Conservation (phyloP, 2,113 vertebrate species). For the Ceyx margarethae region DNA sequence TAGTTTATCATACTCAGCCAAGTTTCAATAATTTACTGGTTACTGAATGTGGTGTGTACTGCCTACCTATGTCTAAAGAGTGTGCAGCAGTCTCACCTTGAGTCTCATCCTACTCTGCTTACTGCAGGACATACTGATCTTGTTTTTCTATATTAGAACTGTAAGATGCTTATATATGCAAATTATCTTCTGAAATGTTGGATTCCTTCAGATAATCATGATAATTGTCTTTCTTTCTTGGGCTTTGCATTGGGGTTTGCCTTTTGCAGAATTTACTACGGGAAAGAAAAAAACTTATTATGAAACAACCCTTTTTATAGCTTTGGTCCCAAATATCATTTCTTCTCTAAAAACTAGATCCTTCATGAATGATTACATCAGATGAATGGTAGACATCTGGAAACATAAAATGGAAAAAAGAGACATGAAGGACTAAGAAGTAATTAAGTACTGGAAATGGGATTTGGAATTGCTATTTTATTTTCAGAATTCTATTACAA, state of each 20-base stretch:
- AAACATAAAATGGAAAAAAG: background rate
- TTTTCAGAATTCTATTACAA: constrained; percentile 24
- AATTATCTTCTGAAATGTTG: background rate
- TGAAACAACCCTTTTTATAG: background rate
- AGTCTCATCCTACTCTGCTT: background rate
- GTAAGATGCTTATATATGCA: background rate
- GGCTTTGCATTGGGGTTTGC: background rate
- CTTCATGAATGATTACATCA: constrained; percentile 11
- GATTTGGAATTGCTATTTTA: constrained; percentile 42
- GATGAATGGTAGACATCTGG: constrained; percentile 6
- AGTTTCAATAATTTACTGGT: background rate
- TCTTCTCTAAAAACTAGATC: background rate
- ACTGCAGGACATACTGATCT: background rate
- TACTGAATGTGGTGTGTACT: background rate
- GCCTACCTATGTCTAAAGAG: background rate
- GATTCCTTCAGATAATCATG: background rate
- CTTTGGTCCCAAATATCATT: background rate
- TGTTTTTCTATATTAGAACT: background rate
- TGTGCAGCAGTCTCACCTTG: background rate
- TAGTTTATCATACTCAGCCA: background rate
- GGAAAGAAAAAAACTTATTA: background rate
- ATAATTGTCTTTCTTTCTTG: background rate
- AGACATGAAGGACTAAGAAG: constrained; percentile 24
- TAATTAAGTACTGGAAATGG: constrained; percentile 47
- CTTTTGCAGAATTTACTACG: background rate